Base-by-base conservation (phyloP, 1,140 invertebrate genomes). In the Colletes latitarsis region DNA sequence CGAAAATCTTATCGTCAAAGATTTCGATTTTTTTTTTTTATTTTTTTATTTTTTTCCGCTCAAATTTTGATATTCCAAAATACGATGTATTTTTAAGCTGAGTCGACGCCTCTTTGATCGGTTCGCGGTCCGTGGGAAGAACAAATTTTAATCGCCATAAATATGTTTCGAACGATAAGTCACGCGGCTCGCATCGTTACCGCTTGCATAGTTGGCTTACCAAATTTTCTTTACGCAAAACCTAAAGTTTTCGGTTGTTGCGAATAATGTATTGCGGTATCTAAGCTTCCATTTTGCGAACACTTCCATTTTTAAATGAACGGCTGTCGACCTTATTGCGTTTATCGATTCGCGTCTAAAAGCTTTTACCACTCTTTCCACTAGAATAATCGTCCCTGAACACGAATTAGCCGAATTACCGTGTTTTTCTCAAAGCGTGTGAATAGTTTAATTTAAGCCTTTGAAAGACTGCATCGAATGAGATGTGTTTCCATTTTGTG, bases 251-350 rank as follows among this genome's bases (percentile, higher is more conserved):
- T 66, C 41, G 63, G 63, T 46, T 60, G 1, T 8, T 60, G 17
- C 57, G 10, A 30, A 10, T 6, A 30, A 30, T 30, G 57, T 21
- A 12, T 39, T n/a, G 57, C 19, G 15, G 21, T n/a, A 67, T n/a
- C n/a, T 1, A 67, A 67, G 64, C 64, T 67, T 67, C 43, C 43
- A 41, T 58, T 46, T 17, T 6, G 17, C 10, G 3, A n/a, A 74
- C 5, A 64, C 83, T 84, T 84, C 83, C 83, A 77, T 57, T 84
- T 74, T 70, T 57, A 49, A 21, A 14, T 30, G 4, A 19, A 10
- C 14, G 14, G 19, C 53, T 46, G 9, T 46, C 43, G 9, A 41
- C 21, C 53, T 77, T 41, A 30, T 21, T 46, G 17, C 30, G 46
- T 74, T 30, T 43, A 19, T 9, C 1, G 21, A 21, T n/a, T 76